phyloP scores from a whole-genome alignment of 2,113 vertebrate genomes.

The Misgurnus mizolepis region DNA sequence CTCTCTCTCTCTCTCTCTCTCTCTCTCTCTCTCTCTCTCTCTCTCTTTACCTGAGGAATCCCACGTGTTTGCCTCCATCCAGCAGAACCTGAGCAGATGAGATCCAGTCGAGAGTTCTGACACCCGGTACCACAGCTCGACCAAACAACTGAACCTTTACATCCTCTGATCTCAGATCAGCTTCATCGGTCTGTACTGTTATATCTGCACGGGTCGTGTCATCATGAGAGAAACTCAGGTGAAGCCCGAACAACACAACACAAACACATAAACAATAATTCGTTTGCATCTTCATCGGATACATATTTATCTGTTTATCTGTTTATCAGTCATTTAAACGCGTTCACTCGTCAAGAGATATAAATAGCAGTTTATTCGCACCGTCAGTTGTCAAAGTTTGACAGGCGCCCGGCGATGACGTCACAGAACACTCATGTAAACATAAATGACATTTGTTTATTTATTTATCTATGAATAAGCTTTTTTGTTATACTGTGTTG shows the following conservation, averaged over 20 bases:
- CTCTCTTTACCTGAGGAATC: conserved; percentile 75
- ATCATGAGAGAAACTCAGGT: conserved; percentile 27
- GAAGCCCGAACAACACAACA: background rate
- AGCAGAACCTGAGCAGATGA: conserved; percentile 78
- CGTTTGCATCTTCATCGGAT: background rate
- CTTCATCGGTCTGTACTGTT: conserved; percentile 13
- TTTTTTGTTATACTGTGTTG: no score
- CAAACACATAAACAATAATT: conserved; percentile 46
- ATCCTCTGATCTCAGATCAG: conserved; percentile 31
- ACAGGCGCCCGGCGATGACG: conserved; percentile 8
- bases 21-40: background rate
- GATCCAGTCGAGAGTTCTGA: conserved; percentile 81
- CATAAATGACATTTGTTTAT: no score
- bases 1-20: no score
- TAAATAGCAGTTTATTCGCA: background rate
- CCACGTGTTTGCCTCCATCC: conserved; percentile 81
- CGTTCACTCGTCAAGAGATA: background rate
- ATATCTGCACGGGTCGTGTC: background rate
- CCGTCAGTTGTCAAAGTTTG: background rate
- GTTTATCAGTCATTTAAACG: background rate
- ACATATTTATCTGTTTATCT: background rate
- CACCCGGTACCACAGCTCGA: conserved; percentile 78
- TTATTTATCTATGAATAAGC: no score
- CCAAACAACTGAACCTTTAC: conserved; percentile 36
- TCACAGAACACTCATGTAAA: background rate